phyloP scores from a whole-genome alignment of 2,888 invertebrate species.

The Salpingus planirostris region DNA sequence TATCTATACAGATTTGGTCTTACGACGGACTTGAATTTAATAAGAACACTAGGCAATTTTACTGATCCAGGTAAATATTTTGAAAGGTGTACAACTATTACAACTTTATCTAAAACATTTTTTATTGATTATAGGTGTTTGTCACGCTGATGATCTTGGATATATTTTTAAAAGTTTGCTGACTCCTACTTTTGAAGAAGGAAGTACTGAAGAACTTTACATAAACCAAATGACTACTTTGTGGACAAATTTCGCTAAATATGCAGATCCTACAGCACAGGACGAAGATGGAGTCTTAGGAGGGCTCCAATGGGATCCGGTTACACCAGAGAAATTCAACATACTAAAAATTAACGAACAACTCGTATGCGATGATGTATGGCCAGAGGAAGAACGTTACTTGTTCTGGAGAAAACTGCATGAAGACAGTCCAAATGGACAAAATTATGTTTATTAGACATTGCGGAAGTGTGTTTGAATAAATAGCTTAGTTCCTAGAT shows the following conservation, averaged over 20 bases:
- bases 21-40: conserved; percentile 18
- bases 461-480: too few species aligned
- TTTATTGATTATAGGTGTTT: conserved; percentile 14
- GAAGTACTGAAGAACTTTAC: conserved; percentile 15
- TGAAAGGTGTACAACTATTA: background rate
- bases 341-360: conserved; percentile 28
- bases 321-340: conserved; percentile 19
- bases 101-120: too few species aligned
- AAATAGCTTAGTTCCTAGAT: too few species aligned
- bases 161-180: conserved; percentile 20
- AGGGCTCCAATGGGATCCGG: conserved; percentile 26
- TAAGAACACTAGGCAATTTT: conserved; percentile 7
- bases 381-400: conserved; percentile 26
- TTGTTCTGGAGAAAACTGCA: conserved; percentile 27
- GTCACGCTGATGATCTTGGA: conserved; percentile 22
- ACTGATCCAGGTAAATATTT: background rate
- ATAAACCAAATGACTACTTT: conserved; percentile 18
- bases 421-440: conserved; percentile 1
- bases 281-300: conserved; percentile 10
- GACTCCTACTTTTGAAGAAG: conserved; percentile 11
- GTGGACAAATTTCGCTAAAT: conserved; percentile 25
- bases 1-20: too few species aligned
- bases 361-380: conserved; percentile 19
- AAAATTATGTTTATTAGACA: too few species aligned
- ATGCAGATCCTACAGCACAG: conserved; percentile 15